Conservation (phyloP, 2,888 invertebrate species). For the Liposcelis brunnea region DNA sequence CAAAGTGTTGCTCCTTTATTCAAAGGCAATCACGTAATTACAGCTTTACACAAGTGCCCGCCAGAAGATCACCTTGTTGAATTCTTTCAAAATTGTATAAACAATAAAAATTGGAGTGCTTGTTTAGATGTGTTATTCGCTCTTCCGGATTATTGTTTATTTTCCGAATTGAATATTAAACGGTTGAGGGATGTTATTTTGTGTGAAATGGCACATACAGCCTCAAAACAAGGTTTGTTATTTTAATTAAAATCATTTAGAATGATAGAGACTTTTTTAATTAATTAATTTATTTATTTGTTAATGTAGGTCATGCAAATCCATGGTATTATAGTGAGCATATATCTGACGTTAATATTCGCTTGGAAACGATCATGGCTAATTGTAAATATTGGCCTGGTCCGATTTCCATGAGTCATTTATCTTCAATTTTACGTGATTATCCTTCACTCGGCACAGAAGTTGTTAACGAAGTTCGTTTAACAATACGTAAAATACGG, state of each 20-base stretch:
- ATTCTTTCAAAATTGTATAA: conserved; percentile 31
- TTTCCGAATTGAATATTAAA: conserved; percentile 33
- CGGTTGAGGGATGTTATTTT: conserved; percentile 40
- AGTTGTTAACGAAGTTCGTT: background rate
- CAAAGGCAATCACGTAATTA: conserved; percentile 37
- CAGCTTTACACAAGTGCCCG: conserved; percentile 40
- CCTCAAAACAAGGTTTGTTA: too few relatives aligned
- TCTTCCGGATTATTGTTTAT: conserved; percentile 37
- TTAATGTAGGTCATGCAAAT: conserved; percentile 7
- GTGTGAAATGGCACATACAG: conserved; percentile 30
- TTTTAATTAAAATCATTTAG: too few relatives aligned
- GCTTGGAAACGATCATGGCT: conserved; percentile 34
- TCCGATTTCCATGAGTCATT: background rate
- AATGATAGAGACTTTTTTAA: background rate
- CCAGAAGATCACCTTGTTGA: conserved; percentile 33
- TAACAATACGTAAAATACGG: background rate
- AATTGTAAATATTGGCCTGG: conserved; percentile 37
- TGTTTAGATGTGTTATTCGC: conserved; percentile 34
- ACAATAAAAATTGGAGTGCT: conserved; percentile 27
- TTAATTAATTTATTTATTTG: background rate
- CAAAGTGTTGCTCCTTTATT: conserved; percentile 34
- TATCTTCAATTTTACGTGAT: background rate
- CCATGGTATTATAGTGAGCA: conserved; percentile 14
- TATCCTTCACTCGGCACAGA: background rate
- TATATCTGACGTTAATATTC: conserved; percentile 16